Evolutionary conservation across 1,140 invertebrate genomes (phyloP), one percentile per base, ranked within the genome.

Genomic region (Magallana gigas): DNA sequence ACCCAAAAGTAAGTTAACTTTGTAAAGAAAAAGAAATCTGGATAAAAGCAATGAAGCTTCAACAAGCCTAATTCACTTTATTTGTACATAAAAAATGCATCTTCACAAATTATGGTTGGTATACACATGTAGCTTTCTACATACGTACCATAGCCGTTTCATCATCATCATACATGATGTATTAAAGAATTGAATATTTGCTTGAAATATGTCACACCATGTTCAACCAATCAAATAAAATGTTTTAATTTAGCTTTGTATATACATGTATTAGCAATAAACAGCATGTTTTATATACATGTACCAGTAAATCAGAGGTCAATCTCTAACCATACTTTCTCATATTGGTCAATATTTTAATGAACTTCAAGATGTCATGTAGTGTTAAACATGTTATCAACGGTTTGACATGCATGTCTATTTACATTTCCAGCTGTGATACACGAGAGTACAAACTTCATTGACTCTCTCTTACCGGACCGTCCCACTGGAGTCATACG

Each of bases 361-460:
- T 48, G 36, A 48, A 48, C 36, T 48, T 48, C 36, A 48, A 48
- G 36, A 48, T 11, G 2, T 9, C 23, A 36, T 9, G 29, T 71
- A 29, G 9, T 76, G 68, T 76, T 29, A 11, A 76, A 36, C 36
- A 48, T 48, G 36, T 48, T 48, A 48, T 48, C 36, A 48, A 48
- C 36, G 36, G 36, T 48, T 48, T 48, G 36, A 48, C 36, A 36
- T 76, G 23, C 16, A 71, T 84, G 64, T 36, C 81, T 11, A 18
- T 71, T 86, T 76, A 56, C 23, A 36, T 2, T 83, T 83, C 23
- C 56, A 62, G 56, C 80, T 90, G 92, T 93, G 87, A 94, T 98
- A 57, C 97, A 98, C 94, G 98, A 99, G 93, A 98, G 97, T 93
- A 97, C 97, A 93, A 96, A 98, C 94, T 98, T 99, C 93, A 98